phyloP scores from a whole-genome alignment of 2,888 invertebrate species.

The Podabrus alpinus region DNA sequence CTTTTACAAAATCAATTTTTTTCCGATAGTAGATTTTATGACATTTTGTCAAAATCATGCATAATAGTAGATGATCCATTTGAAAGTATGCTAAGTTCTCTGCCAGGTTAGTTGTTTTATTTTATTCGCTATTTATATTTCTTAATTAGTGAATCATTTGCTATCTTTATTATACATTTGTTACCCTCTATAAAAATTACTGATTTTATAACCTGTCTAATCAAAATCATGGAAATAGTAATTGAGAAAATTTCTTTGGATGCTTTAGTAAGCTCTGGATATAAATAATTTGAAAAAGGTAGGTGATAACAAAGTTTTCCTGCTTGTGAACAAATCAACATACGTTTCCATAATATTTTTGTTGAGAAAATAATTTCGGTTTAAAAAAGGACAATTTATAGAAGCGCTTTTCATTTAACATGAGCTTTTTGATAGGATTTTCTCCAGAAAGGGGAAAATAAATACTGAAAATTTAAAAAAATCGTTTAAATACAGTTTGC shows the following conservation, averaged over 20 bases:
- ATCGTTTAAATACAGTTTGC: too few species aligned
- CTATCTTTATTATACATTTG: not conserved
- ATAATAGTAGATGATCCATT: conserved; percentile 72
- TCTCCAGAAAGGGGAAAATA: not conserved
- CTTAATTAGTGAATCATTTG: not conserved
- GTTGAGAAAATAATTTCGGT: not conserved
- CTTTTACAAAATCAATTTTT: conserved; percentile 86
- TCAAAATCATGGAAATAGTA: not conserved
- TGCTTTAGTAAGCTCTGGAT: not conserved
- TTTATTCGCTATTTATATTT: conserved; percentile 7
- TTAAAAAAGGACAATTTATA: not conserved
- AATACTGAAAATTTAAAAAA: not conserved
- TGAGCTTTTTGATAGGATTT: not conserved
- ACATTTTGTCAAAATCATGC: conserved; percentile 86
- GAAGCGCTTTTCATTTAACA: not conserved
- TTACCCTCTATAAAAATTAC: not conserved
- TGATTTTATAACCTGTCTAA: not conserved
- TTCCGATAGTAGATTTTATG: conserved; percentile 76
- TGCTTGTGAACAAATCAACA: not conserved
- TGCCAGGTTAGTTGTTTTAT: conserved; percentile 41
- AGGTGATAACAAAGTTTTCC: not conserved
- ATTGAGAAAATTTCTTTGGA: not conserved
- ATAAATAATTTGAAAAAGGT: not conserved
- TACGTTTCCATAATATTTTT: not conserved
- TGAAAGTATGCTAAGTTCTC: conserved; percentile 45